Evolutionary conservation across 2,797 vertebrate genomes (phyloP), one percentile per base, ranked within the genome.

Genomic region (Pseudopleuronectes americanus): DNA sequence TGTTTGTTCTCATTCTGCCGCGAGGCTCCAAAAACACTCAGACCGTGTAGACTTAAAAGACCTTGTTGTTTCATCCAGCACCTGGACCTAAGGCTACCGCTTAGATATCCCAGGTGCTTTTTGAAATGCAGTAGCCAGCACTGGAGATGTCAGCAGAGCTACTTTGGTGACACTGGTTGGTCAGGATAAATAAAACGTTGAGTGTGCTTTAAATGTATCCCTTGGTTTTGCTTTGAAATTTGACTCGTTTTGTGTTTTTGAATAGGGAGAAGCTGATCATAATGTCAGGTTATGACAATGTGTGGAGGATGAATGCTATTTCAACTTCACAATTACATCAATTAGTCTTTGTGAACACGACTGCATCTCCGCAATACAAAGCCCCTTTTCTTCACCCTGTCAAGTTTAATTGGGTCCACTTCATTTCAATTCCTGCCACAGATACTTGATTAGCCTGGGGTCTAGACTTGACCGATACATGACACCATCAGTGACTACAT

Each of bases 11-110:
- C 49, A 1, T 16, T 69, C 67, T 67, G 49, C 68, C 77, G 64
- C 14, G 12, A 71, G 76, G 74, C 68, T 80, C 59, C 53, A 72
- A 23, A 80, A 61, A 65, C 77, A 75, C 81, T 85, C 73, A 64
- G 66, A 75, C 28, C 58, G 55, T 33, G 76, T 58, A 24, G 74
- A 69, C 62, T 57, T 62, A 57, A 77, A 84, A 81, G 43, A 57
- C 56, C 60, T 73, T 63, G 52, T 73, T 68, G 45, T 74, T 65
- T 64, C 49, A 55, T n/a, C 14, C 17, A 57, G 66, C 64, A 84
- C 64, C 79, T 77, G 61, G 62, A 71, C 81, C 81, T 51, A 23
- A 57, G 77, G 82, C 73, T 69, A 61, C 57, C 75, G 68, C 54
- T 69, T 49, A 63, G 54, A 86, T 61, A 47, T 22, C 33, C 58